Percentiles rank a stretch among this genome's conserved stretches.
Evolutionary conservation across 2,113 vertebrate species (phyloP).

Genomic region (Atherinomorus stipes): DNA sequence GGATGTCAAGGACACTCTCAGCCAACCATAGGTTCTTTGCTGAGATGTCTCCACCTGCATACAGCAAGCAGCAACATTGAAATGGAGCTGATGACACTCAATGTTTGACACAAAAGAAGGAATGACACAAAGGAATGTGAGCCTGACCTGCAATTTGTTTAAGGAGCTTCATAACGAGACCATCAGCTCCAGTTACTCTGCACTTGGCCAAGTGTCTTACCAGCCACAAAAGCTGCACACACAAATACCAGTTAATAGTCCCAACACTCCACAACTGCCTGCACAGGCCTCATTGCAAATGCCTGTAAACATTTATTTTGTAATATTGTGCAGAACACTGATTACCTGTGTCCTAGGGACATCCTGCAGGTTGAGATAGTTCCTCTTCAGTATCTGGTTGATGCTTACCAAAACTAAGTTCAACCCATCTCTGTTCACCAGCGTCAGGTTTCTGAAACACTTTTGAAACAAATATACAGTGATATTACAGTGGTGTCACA

Average conservation of each 20-base stretch:
- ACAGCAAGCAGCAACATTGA: neutral
- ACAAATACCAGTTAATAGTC: constrained; percentile 3
- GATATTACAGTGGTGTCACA: constrained; percentile 8
- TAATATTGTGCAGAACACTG: no score
- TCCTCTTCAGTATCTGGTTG: constrained; percentile 97
- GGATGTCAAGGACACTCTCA: constrained; percentile 92
- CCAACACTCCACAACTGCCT: neutral
- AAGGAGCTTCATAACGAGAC: constrained; percentile 95
- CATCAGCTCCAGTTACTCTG: constrained; percentile 90
- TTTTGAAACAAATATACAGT: constrained; percentile 62
- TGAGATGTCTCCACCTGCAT: constrained; percentile 91
- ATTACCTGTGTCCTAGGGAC: constrained; percentile 76
- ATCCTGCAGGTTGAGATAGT: constrained; percentile 94
- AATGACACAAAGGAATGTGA: neutral
- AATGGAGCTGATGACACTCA: neutral
- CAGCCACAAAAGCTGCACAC: constrained; percentile 91
- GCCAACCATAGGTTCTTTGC: constrained; percentile 95
- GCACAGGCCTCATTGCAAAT: neutral
- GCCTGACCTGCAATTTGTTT: constrained; percentile 93
- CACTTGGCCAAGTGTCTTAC: constrained; percentile 95
- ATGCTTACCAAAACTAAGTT: constrained; percentile 92
- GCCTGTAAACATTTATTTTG: neutral
- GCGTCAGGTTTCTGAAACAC: constrained; percentile 93
- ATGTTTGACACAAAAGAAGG: neutral
- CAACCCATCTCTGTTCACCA: constrained; percentile 94